Evolutionary conservation across 1,140 invertebrate species (phyloP), one percentile per base, ranked within the genome.

Genomic region (Hirudo medicinalis): DNA sequence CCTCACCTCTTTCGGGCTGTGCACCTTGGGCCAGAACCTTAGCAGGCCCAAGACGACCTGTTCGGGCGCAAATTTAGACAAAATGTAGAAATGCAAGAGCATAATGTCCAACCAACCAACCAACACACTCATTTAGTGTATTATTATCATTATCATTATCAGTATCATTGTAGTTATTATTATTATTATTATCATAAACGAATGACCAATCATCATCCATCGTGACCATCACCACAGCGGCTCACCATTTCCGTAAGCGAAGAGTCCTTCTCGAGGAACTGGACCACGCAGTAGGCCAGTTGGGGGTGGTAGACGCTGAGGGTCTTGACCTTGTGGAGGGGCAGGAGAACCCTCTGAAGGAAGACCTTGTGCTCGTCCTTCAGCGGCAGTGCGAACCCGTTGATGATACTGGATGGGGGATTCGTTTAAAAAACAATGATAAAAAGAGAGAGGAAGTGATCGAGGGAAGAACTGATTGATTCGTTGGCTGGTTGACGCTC

Each of bases 11-110:
- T 85, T 85, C 72, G 82, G 82, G 76, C 82, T 84, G 75, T 83
- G 83, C 17, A 84, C 83, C 74, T 84, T 83, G 49, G 84, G 84
- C 84, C 84, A 85, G 74, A 83, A 85, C 75, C 84, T 85, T 57
- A 85, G 78, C 72, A 97, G 83, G 77, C 89, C 88, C 79, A 88
- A 88, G 75, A 96, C 91, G 57, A 96, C 94, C 71, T 78, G 60
- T 19, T 36, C 11, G 20, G 55, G 20, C 4, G 55, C 4, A 22
- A 15, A 22, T 60, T 60, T 4, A 8, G 20, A 15, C 4, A 8
- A 27, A 60, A 5, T n/a, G 15, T 6, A 40, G 11, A 40, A 4
- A 40, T 40, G 40, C 4, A 40, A 15, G 43, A 49, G 43, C 15
- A 17, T 49, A 17, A 8, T 49, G 11, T 8, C 11, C 11, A 11